A percentile compares a stretch with the other conserved stretches of the same genome.
These are phyloP conservation scores for Gorilla gorilla DNA, from an alignment of 2,113 vertebrate species.

Conservation along the genomic window DNA sequence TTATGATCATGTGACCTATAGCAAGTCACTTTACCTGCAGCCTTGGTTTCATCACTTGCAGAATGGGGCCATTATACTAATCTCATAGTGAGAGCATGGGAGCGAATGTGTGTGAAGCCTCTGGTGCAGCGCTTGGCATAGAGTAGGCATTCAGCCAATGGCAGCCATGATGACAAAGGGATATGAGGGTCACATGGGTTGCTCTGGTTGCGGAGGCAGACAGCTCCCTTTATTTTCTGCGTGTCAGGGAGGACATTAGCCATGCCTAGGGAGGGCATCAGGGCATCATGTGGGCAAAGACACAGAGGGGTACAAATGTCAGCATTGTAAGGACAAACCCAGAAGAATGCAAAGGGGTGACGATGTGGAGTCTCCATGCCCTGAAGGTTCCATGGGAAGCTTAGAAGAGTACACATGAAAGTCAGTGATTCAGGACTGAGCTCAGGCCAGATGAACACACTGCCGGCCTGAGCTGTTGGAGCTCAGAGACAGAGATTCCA, in stretches of 20 bases:
- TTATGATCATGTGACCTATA: not conserved
- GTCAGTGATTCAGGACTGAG: too few relatives aligned
- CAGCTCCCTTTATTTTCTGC: too few relatives aligned
- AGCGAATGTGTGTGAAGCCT: not conserved
- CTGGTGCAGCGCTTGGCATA: rapidly evolving
- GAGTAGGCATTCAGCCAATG: too few relatives aligned
- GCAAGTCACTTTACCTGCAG: not conserved
- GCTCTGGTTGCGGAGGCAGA: rapidly evolving
- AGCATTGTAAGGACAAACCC: rapidly evolving
- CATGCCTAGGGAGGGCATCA: not conserved
- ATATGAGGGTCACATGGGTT: not conserved
- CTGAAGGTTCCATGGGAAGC: rapidly evolving
- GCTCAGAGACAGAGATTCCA: not conserved
- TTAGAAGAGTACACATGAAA: not conserved
- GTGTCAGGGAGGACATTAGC: not conserved
- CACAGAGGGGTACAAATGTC: too few relatives aligned
- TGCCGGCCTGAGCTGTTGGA: not conserved
- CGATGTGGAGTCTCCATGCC: rapidly evolving
- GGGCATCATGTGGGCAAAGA: not conserved
- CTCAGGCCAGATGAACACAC: too few relatives aligned
- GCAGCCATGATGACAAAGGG: not conserved
- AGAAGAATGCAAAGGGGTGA: not conserved
- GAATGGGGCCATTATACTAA: not conserved
- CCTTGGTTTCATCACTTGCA: not conserved
- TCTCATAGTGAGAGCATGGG: not conserved